These are phyloP conservation scores for Scaeva pyrastri DNA, from an alignment of 2,888 invertebrate species.

Conservation along the genomic window DNA sequence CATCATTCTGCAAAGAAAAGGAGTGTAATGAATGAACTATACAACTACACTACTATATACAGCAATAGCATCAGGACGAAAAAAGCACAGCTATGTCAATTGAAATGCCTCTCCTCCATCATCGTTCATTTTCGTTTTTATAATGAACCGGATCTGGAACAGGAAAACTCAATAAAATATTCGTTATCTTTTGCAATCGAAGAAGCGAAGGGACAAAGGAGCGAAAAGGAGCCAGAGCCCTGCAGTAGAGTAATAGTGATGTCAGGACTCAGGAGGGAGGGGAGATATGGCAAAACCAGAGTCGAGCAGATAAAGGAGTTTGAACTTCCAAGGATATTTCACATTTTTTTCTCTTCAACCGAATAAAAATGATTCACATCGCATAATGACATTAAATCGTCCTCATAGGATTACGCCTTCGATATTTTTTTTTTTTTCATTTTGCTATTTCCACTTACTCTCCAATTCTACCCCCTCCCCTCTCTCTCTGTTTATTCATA, in stretches of 20 bases:
- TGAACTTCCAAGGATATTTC: conserved; percentile 53
- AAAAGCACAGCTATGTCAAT: conserved; percentile 40
- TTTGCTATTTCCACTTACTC: conserved; percentile 8
- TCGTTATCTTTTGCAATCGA: conserved; percentile 71
- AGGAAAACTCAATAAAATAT: conserved; percentile 75
- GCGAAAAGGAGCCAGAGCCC: neutral
- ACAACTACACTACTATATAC: too few species aligned
- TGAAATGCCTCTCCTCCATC: conserved; percentile 52
- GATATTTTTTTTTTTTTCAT: conserved; percentile 25
- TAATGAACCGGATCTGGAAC: conserved; percentile 73
- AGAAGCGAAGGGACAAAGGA: neutral
- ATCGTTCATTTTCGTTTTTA: conserved; percentile 44
- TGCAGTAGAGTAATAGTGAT: conserved; percentile 15
- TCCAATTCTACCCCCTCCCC: neutral
- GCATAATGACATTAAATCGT: conserved; percentile 75
- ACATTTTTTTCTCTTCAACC: conserved; percentile 28
- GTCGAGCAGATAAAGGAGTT: conserved; percentile 17
- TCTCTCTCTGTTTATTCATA: conserved; percentile 21
- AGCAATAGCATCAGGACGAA: neutral
- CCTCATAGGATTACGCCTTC: conserved; percentile 71
- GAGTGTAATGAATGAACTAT: conserved; percentile 9
- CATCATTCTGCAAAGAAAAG: conserved; percentile 50
- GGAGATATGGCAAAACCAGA: conserved; percentile 31
- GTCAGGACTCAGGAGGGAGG: neutral
- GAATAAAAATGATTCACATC: conserved; percentile 74